phyloP scores from a whole-genome alignment of 2,113 vertebrate genomes.

The Pholis gunnellus region DNA sequence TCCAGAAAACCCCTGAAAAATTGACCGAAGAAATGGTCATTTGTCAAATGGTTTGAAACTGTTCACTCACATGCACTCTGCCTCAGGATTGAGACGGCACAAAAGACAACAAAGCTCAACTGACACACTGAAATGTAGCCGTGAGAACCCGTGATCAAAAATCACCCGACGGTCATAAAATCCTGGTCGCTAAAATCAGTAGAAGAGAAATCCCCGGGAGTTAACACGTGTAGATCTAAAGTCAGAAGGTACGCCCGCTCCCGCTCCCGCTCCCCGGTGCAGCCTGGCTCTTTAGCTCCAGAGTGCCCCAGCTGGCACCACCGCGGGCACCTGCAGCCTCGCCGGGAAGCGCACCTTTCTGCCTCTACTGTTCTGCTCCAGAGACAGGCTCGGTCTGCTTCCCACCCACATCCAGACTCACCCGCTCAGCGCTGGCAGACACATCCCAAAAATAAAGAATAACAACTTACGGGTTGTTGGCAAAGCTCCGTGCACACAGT shows the following conservation, averaged over 20 bases:
- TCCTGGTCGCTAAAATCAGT: not conserved
- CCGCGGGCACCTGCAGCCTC: conserved; percentile 46
- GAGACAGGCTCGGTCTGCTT: conserved; percentile 14
- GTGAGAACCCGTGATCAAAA: not conserved
- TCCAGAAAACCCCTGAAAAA: not conserved
- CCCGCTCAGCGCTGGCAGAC: not conserved
- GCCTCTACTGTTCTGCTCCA: conserved; percentile 19
- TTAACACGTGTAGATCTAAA: conserved; percentile 41
- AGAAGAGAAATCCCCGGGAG: not conserved
- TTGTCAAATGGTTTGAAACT: conserved; percentile 24
- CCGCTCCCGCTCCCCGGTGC: not conserved
- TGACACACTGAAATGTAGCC: conserved; percentile 4
- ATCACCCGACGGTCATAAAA: not conserved
- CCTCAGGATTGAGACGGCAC: not conserved
- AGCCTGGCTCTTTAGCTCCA: conserved; percentile 4
- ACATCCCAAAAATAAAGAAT: not conserved
- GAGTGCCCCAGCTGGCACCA: conserved; percentile 26
- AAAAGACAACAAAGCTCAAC: conserved; percentile 1
- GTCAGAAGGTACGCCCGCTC: conserved; percentile 11
- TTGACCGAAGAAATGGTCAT: not conserved
- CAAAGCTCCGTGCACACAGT: conserved; percentile 77
- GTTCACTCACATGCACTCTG: conserved; percentile 6
- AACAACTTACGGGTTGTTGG: conserved; percentile 85
- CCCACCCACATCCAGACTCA: not conserved
- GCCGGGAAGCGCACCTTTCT: conserved; percentile 18